Conservation (phyloP, 2,113 vertebrate species). For the Campylorhamphus procurvoides region DNA sequence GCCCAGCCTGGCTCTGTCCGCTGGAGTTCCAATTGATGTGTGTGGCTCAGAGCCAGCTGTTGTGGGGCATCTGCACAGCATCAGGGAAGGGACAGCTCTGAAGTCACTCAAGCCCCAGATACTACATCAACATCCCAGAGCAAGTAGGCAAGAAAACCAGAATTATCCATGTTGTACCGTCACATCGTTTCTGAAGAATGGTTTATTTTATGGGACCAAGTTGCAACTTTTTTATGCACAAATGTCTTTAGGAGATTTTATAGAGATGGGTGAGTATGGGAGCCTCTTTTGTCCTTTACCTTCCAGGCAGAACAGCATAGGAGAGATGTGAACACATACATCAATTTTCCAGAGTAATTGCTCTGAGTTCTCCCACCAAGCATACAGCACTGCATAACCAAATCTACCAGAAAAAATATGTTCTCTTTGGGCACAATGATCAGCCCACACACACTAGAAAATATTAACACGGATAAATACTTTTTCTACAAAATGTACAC, state of each 20-base stretch:
- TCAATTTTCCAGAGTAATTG: not conserved
- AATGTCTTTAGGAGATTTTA: not conserved
- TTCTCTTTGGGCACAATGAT: not conserved
- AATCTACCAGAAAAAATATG: not conserved
- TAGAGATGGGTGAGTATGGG: not conserved
- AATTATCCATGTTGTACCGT: not conserved
- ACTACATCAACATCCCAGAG: not conserved
- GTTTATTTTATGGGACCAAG: not conserved
- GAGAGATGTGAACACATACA: rapidly evolving
- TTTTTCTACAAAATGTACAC: not conserved
- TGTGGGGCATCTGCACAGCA: rapidly evolving
- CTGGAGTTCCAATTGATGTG: not conserved
- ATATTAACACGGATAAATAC: not conserved
- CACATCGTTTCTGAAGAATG: not conserved
- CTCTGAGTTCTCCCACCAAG: not conserved
- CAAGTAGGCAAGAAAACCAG: not conserved
- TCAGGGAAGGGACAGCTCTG: not conserved
- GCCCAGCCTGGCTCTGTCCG: not conserved
- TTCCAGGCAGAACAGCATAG: not conserved
- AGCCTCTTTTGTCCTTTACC: not conserved
- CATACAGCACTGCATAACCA: not conserved
- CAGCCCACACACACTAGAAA: not conserved
- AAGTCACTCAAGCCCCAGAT: not conserved
- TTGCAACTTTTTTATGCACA: not conserved
- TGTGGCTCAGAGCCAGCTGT: not conserved